phyloP scores from a whole-genome alignment of 2,797 vertebrate species.

The Podarcis siculus region DNA sequence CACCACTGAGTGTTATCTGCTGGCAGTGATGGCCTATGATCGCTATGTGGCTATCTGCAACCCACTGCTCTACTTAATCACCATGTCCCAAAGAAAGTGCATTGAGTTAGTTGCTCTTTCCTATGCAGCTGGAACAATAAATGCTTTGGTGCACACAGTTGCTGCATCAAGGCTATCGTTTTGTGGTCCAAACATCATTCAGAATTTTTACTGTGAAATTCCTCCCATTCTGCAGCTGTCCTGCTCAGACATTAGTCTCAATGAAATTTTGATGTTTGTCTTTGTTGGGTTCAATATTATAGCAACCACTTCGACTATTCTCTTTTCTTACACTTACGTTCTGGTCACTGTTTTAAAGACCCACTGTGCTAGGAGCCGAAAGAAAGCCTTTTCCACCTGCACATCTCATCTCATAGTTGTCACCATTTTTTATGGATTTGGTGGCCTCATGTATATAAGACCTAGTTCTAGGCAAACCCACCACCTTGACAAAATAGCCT shows the following conservation, averaged over 20 bases:
- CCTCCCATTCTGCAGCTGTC: neutral
- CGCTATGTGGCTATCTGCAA: constrained; percentile 25
- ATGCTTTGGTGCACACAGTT: constrained; percentile 10
- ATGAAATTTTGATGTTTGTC: neutral
- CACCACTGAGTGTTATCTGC: constrained; percentile 11
- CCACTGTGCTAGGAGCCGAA: neutral
- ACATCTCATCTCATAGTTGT: constrained; percentile 24
- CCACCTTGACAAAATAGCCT: constrained; percentile 32
- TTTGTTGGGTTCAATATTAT: neutral
- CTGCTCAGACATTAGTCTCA: constrained; percentile 12
- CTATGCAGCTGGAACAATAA: neutral
- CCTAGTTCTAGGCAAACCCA: constrained; percentile 18
- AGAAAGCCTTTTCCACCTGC: constrained; percentile 44
- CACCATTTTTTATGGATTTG: constrained; percentile 25
- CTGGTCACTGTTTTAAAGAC: constrained; percentile 4
- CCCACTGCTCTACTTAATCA: neutral
- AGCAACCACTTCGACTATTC: neutral
- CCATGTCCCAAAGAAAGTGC: neutral
- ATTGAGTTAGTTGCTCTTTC: neutral
- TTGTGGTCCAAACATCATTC: constrained; percentile 19
- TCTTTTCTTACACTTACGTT: constrained; percentile 39
- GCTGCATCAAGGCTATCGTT: neutral
- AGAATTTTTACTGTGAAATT: constrained; percentile 20
- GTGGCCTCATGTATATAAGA: constrained; percentile 2
- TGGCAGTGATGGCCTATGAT: constrained; percentile 23